These are phyloP conservation scores for Sphaeridia pumilis DNA, from an alignment of 2,888 invertebrate genomes.

Conservation along the genomic window DNA sequence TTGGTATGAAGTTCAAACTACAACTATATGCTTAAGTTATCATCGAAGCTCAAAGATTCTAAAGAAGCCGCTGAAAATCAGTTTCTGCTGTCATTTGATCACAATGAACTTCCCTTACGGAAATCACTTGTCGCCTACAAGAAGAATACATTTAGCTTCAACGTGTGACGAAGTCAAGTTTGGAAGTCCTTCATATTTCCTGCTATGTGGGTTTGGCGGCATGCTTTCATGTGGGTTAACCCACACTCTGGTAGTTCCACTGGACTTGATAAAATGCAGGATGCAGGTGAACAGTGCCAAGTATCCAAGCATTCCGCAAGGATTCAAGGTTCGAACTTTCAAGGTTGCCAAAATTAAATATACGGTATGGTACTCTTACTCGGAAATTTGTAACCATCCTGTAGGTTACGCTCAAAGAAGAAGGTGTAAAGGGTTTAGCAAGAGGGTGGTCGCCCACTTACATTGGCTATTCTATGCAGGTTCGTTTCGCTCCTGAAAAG, in stretches of 20 bases:
- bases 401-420: slow-evolving; percentile 65
- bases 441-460: slow-evolving; percentile 97
- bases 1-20: no score
- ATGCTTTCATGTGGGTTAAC: slow-evolving; percentile 73
- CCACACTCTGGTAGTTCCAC: slow-evolving; percentile 77
- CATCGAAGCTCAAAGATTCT: no score
- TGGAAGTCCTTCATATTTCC: slow-evolving; percentile 78
- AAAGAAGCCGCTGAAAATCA: no score
- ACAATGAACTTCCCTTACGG: no score
- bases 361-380: neutral
- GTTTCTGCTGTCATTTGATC: no score
- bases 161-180: slow-evolving; percentile 60
- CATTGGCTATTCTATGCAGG: slow-evolving; percentile 79
- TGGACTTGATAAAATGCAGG: slow-evolving; percentile 90
- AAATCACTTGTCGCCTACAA: no score
- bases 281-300: slow-evolving; percentile 85
- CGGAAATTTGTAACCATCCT: neutral
- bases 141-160: no score
- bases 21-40: no score
- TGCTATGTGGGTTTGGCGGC: slow-evolving; percentile 85
- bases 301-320: slow-evolving; percentile 69
- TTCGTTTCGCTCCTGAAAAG: slow-evolving; percentile 8
- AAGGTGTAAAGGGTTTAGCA: slow-evolving; percentile 68
- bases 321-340: slow-evolving; percentile 55
- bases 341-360: neutral